Base-by-base conservation (phyloP, 2,797 vertebrate species). In the Sebastes diploproa region DNA sequence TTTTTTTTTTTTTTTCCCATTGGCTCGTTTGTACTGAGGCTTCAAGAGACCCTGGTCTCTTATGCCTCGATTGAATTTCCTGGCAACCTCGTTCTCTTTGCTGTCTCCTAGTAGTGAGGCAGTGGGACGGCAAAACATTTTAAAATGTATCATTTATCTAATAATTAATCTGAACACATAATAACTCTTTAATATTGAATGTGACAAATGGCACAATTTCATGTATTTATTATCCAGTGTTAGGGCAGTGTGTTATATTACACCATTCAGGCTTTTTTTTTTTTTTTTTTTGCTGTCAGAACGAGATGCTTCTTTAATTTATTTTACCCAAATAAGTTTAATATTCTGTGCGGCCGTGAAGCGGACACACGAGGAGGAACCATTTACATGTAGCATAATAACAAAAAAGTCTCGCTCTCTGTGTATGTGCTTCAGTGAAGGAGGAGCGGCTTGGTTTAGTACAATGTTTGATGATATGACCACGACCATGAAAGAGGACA, bases 21-120 rank as follows among this genome's bases (percentile, higher is more conserved):
- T 92, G 70, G 75, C 88, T 86, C 76, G 85, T 79, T 80, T 92
- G 85, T 82, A 89, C 74, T 82, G 78, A 88, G 72, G 74, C 81
- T 93, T 91, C 71, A 89, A 88, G 67, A 89, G 84, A 92, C 75
- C 78, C 75, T 81, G 62, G 65, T 91, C 89, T 88, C 89, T 88
- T 80, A 91, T 78, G 75, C 84, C 78, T 88, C 86, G 86, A 92
- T 83, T 92, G 81, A 90, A 92, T 94, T 92, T 92, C 83, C 82
- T 93, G 91, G 91, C 88, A 89, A 75, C 54, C 56, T 75, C 54
- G 38, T 82, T 85, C 63, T 85, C 68, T 82, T 77, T 86, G 73
- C 75, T 32, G 72, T 90, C 77, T 91, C 82, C 89, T 82, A 88
- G 46, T 77, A 81, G 90, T 83, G 72, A 82, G 63, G 75, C 68